These are phyloP conservation scores for Todus mexicanus DNA, from an alignment of 2,797 vertebrate species.

Conservation along the genomic window DNA sequence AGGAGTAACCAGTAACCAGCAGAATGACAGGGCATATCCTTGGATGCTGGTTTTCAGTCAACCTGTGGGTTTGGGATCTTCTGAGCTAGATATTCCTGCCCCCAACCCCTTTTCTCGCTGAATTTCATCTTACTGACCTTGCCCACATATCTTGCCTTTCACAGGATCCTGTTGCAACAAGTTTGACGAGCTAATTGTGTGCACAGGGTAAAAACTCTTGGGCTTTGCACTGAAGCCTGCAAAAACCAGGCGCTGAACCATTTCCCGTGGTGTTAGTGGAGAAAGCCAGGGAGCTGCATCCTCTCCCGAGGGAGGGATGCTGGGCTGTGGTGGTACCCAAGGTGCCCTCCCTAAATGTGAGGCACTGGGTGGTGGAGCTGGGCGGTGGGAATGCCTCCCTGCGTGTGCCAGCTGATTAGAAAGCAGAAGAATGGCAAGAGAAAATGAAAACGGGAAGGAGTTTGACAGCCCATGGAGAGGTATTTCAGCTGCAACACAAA, in stretches of 20 bases:
- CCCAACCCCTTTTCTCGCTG: background rate
- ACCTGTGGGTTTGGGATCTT: background rate
- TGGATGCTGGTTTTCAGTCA: background rate
- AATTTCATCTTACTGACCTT: background rate
- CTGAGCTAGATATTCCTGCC: background rate
- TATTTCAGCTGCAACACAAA: conserved; percentile 80
- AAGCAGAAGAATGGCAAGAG: conserved; percentile 73
- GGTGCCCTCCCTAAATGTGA: background rate
- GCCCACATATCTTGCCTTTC: background rate
- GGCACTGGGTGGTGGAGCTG: background rate
- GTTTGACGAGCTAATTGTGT: background rate
- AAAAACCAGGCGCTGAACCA: background rate
- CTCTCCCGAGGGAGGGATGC: background rate
- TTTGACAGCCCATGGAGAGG: conserved; percentile 78
- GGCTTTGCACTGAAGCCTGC: background rate
- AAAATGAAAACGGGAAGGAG: conserved; percentile 76
- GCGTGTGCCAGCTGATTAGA: conserved; percentile 65
- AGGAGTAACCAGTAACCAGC: background rate
- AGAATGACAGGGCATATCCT: background rate
- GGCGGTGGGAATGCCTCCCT: conserved; percentile 9
- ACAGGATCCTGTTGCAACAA: background rate
- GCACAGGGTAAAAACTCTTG: background rate
- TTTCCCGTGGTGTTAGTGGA: accelerated
- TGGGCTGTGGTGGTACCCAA: background rate
- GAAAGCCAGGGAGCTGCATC: background rate